Conservation (phyloP, 2,888 invertebrate species). For the Apantesis nais region DNA sequence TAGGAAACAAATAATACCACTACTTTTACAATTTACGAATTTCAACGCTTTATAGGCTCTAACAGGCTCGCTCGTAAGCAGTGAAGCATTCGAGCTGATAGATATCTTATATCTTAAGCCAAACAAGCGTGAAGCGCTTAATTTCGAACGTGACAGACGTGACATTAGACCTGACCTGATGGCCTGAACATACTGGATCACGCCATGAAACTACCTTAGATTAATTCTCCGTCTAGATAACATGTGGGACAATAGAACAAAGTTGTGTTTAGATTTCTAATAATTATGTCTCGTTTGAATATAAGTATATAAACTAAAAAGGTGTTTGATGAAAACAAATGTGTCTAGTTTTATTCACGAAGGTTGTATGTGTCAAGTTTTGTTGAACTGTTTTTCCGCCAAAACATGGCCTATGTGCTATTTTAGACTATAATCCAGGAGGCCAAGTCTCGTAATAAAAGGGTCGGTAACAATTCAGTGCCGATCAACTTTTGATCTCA, state of each 20-base stretch:
- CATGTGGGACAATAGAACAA: conserved; percentile 2
- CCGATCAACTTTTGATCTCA: too few relatives aligned
- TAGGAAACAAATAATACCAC: neutral
- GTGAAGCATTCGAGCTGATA: conserved; percentile 2
- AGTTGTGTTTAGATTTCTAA: neutral
- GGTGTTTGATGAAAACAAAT: too few relatives aligned
- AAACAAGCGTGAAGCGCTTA: conserved; percentile 27
- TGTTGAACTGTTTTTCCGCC: too few relatives aligned
- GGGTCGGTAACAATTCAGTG: too few relatives aligned
- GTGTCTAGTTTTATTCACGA: too few relatives aligned
- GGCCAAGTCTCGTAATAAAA: too few relatives aligned
- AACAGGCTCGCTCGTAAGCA: neutral
- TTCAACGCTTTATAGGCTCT: neutral
- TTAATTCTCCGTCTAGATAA: conserved; percentile 10
- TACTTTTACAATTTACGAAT: neutral
- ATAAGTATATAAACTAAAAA: neutral
- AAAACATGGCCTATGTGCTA: too few relatives aligned
- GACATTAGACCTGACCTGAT: conserved; percentile 7
- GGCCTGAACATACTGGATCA: conserved; percentile 7
- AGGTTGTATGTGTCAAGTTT: too few relatives aligned
- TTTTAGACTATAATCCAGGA: too few relatives aligned
- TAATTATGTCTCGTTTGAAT: neutral
- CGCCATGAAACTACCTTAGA: conserved; percentile 8
- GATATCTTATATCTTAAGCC: conserved; percentile 36
- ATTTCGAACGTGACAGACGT: conserved; percentile 30